Conservation (phyloP, 2,797 vertebrate species). For the Orientallactaga sibirica region DNA sequence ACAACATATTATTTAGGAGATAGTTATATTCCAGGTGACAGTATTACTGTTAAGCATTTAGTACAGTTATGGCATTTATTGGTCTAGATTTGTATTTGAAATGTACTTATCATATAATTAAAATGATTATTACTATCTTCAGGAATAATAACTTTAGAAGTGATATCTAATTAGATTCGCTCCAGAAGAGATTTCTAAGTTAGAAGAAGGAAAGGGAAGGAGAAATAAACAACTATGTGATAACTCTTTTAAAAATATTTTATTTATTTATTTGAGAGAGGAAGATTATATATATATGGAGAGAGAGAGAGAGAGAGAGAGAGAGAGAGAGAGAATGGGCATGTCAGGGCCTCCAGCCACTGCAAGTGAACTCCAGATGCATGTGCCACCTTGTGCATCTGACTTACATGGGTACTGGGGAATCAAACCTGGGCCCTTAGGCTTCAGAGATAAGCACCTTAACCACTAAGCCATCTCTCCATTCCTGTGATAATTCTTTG, state of each 20-base stretch:
- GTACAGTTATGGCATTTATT: not conserved
- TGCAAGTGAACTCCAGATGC: no score
- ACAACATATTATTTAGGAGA: not conserved
- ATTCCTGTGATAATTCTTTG: not conserved
- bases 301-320: no score
- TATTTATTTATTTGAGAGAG: no score
- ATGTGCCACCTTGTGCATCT: no score
- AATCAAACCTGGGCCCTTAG: no score
- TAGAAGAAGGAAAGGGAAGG: no score
- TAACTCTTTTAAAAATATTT: not conserved
- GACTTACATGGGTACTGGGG: no score
- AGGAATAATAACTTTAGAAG: not conserved
- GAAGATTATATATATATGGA: no score
- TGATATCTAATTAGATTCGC: not conserved
- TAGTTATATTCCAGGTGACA: not conserved
- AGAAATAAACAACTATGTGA: not conserved
- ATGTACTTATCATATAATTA: not conserved
- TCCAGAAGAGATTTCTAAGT: constrained; percentile 20
- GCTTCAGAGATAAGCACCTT: no score
- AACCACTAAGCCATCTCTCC: no score
- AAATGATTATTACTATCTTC: not conserved
- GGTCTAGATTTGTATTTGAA: not conserved
- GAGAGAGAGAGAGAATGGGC: no score
- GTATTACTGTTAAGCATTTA: not conserved
- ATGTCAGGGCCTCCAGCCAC: no score